Base-by-base conservation (phyloP, 2,113 vertebrate genomes). In the Ondatra zibethicus region DNA sequence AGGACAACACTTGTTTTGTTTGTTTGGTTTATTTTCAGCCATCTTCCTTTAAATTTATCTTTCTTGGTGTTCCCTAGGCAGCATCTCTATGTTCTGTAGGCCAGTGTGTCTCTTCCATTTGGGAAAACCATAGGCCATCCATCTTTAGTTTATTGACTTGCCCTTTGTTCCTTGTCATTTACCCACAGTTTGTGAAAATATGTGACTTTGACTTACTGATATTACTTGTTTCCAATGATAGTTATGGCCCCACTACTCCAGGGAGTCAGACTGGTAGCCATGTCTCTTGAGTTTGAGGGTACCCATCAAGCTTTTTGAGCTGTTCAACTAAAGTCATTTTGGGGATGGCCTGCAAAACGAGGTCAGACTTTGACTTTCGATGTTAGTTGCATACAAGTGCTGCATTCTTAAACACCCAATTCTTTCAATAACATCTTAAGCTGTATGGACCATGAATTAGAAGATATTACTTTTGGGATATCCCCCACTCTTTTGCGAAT, bases 201-300 rank as follows among this genome's bases (percentile, higher is more conserved):
- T 1, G 36, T 70, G 21, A 52, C 25, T 65, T 82, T 93, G 68
- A 77, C 76, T 77, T 61, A 58, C 80, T 39, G 27, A 39, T 14
- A 84, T n/a, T 66, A 73, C 66, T 85, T 89, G 88, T 86, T 95
- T 91, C 5, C 52, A 88, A 55, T 47, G 61, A 39, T 42, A 92
- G 47, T 16, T 92, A 39, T 70, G 58, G 88, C 58, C 52, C 31
- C 45, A 42, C 10, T 86, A 36, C 31, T 78, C 5, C 3, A 63
- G 55, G 25, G 10, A 84, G 27, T 63, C 63, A 80, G 68, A 68
- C 13, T 45, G 68, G 77, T 39, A 84, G 61, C n/a, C 58, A 7
- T 23, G 10, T 31, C 66, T 91, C 3, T 96, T 14, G 47, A 92
- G 0, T 80, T 90, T 70, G 75, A 65, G 50, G 61, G 52, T 89